Evolutionary conservation across 2,797 vertebrate genomes (phyloP).

Genomic region (Sciaenops ocellatus): DNA sequence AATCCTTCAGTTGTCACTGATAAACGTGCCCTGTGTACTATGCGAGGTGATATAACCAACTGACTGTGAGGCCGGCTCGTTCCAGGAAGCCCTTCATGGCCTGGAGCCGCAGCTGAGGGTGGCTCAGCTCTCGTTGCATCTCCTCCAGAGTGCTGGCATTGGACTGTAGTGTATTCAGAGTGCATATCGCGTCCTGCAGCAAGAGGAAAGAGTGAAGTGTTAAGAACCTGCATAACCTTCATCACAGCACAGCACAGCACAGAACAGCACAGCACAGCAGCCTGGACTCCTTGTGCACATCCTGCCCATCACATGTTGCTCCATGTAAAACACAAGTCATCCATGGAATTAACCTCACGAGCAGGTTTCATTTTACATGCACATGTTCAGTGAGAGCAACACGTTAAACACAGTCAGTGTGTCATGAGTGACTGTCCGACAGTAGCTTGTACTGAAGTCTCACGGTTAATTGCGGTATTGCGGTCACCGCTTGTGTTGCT

Average conservation of each 20-base stretch:
- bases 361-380: background rate
- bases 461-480: too few species aligned
- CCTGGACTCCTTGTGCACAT: background rate
- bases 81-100: slow-evolving; percentile 90
- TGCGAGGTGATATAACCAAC: background rate
- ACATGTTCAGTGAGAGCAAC: background rate
- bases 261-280: background rate
- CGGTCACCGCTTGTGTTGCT: too few species aligned
- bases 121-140: slow-evolving; percentile 85
- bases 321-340: background rate
- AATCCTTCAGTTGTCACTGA: too few species aligned
- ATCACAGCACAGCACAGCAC: too few species aligned
- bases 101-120: slow-evolving; percentile 88
- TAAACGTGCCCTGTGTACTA: background rate
- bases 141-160: slow-evolving; percentile 92
- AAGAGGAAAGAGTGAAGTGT: background rate
- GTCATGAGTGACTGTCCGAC: background rate
- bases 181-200: slow-evolving; percentile 91
- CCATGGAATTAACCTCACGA: background rate
- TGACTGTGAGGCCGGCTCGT: slow-evolving; percentile 89
- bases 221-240: background rate
- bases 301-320: background rate
- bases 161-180: slow-evolving; percentile 95
- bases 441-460: background rate
- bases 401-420: background rate